These are phyloP conservation scores for Platerodrilus igneus DNA, from an alignment of 2,888 invertebrate genomes.

Conservation along the genomic window DNA sequence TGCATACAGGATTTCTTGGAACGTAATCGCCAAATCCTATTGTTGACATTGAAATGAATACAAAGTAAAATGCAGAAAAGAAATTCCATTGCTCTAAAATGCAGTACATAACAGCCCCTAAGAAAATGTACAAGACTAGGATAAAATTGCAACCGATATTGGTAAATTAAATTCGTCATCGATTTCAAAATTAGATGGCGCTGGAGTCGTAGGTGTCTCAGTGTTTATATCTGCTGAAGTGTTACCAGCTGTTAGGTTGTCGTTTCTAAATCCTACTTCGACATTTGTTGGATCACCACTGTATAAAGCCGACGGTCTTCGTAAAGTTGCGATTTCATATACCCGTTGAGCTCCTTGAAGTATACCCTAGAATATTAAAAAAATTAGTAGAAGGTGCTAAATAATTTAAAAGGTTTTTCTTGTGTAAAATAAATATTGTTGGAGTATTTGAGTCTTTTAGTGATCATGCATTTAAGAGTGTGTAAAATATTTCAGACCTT, in stretches of 20 bases:
- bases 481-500: no score
- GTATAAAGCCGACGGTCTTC: conserved; percentile 67
- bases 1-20: conserved; percentile 71
- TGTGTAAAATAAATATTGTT: no score
- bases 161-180: conserved; percentile 95
- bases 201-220: conserved; percentile 71
- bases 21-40: conserved; percentile 95
- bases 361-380: conserved; percentile 63
- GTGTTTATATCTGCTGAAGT: conserved; percentile 32
- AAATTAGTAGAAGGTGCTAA: no score
- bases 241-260: conserved; percentile 27
- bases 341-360: conserved; percentile 79
- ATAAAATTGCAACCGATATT: conserved; percentile 83
- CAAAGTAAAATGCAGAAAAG: conserved; percentile 93
- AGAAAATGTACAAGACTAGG: conserved; percentile 77
- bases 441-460: no score
- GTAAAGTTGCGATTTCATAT: conserved; percentile 71
- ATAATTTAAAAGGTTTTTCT: no score
- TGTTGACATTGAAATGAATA: conserved; percentile 94
- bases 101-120: conserved; percentile 78
- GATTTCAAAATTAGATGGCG: conserved; percentile 71
- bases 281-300: conserved; percentile 33
- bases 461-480: no score
- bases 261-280: conserved; percentile 33
- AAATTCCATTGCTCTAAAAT: conserved; percentile 83